These are phyloP conservation scores for Xerus rutilus DNA, from an alignment of 2,797 vertebrate genomes.

Conservation along the genomic window DNA sequence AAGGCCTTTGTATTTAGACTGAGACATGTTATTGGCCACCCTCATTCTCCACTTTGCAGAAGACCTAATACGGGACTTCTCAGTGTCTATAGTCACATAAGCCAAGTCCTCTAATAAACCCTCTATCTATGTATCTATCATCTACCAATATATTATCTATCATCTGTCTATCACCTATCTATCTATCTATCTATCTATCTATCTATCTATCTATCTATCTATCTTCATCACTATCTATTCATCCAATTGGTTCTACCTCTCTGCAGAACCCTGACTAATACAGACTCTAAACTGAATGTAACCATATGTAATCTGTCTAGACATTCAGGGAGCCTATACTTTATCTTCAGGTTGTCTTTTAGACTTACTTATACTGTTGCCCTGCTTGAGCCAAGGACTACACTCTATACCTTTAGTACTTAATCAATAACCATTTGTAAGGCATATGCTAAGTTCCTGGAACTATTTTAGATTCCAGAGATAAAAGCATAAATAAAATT, in stretches of 20 bases:
- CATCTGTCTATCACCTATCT: not conserved
- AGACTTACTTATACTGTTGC: not conserved
- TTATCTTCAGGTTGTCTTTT: not conserved
- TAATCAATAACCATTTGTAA: not conserved
- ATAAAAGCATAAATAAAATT: not conserved
- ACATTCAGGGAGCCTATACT: not conserved
- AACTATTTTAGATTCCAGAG: not conserved
- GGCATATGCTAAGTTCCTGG: not conserved
- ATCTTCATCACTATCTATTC: too few species aligned
- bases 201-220: not conserved
- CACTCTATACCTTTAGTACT: not conserved
- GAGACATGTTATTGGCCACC: rapidly evolving
- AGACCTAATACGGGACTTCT: not conserved
- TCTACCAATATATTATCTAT: not conserved
- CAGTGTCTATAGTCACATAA: not conserved
- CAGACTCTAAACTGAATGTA: not conserved
- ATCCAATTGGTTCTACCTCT: not conserved
- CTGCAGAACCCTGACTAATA: not conserved
- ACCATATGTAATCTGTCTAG: not conserved
- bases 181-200: not conserved
- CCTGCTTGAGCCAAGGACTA: not conserved
- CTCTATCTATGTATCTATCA: not conserved
- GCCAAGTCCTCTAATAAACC: not conserved
- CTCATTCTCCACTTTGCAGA: not conserved
- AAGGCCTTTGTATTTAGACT: not conserved